These are phyloP conservation scores for Drosophila longiperda DNA, from an alignment of 2,888 invertebrate genomes.

Conservation along the genomic window DNA sequence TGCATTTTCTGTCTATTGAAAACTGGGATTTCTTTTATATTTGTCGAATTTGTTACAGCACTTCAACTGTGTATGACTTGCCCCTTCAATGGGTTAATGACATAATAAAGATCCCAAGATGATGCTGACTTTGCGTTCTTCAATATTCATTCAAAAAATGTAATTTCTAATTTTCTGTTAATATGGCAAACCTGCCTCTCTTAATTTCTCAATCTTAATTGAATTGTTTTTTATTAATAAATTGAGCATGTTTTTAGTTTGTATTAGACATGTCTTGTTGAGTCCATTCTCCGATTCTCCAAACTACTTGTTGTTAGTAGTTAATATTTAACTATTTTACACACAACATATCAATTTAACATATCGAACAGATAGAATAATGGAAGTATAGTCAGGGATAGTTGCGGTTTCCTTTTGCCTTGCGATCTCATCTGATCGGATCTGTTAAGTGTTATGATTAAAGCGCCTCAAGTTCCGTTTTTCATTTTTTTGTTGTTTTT, in stretches of 20 bases:
- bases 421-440: slow-evolving; percentile 25
- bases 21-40: slow-evolving; percentile 9
- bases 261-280: neutral
- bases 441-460: slow-evolving; percentile 33
- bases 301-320: neutral
- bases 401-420: slow-evolving; percentile 26
- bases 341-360: neutral
- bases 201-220: neutral
- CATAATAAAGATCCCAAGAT: slow-evolving; percentile 33
- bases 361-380: neutral
- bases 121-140: slow-evolving; percentile 10
- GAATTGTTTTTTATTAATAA: neutral
- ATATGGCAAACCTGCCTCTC: slow-evolving; percentile 2
- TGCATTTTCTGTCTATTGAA: slow-evolving; percentile 30
- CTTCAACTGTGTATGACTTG: slow-evolving; percentile 41
- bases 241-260: neutral
- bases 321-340: neutral
- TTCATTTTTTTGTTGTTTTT: neutral
- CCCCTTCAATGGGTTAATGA: slow-evolving; percentile 33
- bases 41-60: slow-evolving; percentile 18
- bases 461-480: slow-evolving; percentile 47
- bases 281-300: neutral
- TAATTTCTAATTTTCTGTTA: neutral
- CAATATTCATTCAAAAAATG: neutral
- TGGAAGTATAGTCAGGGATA: neutral